phyloP scores from a whole-genome alignment of 2,113 vertebrate genomes.

The Ornithorhynchus anatinus region DNA sequence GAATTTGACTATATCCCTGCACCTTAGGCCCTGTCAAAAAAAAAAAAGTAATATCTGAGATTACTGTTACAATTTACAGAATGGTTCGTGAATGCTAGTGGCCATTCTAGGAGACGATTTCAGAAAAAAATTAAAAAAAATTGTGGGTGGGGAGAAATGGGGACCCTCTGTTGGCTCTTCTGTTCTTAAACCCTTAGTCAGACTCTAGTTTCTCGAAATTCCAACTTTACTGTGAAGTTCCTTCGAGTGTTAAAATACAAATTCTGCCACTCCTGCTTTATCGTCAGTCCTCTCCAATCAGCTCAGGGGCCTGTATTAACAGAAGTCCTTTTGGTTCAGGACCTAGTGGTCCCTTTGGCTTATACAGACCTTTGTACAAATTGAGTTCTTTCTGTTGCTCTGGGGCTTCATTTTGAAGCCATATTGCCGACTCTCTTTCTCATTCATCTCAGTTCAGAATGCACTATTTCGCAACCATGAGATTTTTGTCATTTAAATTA shows the following conservation, averaged over 20 bases:
- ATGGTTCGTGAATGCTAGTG: slow-evolving; percentile 66
- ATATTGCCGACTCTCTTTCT: slow-evolving; percentile 58
- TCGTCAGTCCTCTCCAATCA: slow-evolving; percentile 42
- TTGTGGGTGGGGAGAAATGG: no score
- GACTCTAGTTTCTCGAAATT: slow-evolving; percentile 60
- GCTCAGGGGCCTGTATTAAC: slow-evolving; percentile 41
- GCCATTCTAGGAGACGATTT: slow-evolving; percentile 58
- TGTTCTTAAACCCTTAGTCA: slow-evolving; percentile 65
- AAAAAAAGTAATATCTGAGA: slow-evolving; percentile 28
- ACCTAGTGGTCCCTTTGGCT: slow-evolving; percentile 46
- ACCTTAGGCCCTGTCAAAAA: slow-evolving; percentile 54
- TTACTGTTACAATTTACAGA: slow-evolving; percentile 63
- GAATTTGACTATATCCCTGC: slow-evolving; percentile 57
- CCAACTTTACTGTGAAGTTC: slow-evolving; percentile 67
- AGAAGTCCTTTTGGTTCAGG: slow-evolving; percentile 47
- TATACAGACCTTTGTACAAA: slow-evolving; percentile 61
- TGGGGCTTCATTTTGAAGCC: slow-evolving; percentile 59
- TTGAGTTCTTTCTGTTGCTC: slow-evolving; percentile 41
- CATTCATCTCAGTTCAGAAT: slow-evolving; percentile 73
- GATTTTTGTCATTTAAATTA: slow-evolving; percentile 72
- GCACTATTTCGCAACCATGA: slow-evolving; percentile 75
- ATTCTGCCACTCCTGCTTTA: slow-evolving; percentile 47
- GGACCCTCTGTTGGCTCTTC: slow-evolving; percentile 42
- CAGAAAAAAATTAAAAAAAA: slow-evolving; percentile 54
- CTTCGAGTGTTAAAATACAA: slow-evolving; percentile 51